phyloP scores from a whole-genome alignment of 2,113 vertebrate genomes.

The Rhagologus leucostigma region DNA sequence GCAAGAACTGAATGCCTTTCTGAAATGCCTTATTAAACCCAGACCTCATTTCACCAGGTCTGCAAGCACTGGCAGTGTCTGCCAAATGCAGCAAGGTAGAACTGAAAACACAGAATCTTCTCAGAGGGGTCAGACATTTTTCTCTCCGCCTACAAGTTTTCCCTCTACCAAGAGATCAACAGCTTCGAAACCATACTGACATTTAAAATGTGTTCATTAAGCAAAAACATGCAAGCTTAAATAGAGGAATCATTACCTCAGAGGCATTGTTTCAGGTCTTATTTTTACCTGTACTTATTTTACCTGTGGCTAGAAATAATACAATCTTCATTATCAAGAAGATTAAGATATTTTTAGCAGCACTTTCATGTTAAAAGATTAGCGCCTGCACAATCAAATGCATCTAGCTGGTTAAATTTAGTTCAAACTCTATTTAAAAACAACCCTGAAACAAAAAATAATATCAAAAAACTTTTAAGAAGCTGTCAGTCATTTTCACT shows the following conservation, averaged over 20 bases:
- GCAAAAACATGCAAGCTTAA: not conserved
- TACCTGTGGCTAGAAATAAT: not conserved
- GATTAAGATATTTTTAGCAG: not conserved
- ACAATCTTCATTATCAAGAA: not conserved
- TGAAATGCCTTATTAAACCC: not conserved
- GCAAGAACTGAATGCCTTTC: not conserved
- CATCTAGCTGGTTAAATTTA: not conserved
- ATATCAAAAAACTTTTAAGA: not conserved
- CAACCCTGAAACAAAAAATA: not conserved
- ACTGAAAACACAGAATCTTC: not conserved
- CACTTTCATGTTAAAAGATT: not conserved
- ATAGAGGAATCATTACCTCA: not conserved
- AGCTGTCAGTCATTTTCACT: not conserved
- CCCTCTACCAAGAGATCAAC: not conserved
- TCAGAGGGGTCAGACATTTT: not conserved
- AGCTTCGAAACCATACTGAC: not conserved
- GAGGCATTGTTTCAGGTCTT: not conserved
- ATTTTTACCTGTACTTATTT: not conserved
- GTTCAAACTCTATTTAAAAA: not conserved
- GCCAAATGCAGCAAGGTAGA: not conserved
- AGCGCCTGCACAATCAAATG: not conserved
- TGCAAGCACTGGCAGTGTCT: not conserved
- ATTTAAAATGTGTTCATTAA: not conserved
- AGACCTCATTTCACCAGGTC: not conserved
- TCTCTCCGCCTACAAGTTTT: not conserved